Percentiles rank a stretch among this genome's conserved stretches.
Evolutionary conservation across 2,888 invertebrate genomes (phyloP).

Genomic region (Spisula subtruncata): DNA sequence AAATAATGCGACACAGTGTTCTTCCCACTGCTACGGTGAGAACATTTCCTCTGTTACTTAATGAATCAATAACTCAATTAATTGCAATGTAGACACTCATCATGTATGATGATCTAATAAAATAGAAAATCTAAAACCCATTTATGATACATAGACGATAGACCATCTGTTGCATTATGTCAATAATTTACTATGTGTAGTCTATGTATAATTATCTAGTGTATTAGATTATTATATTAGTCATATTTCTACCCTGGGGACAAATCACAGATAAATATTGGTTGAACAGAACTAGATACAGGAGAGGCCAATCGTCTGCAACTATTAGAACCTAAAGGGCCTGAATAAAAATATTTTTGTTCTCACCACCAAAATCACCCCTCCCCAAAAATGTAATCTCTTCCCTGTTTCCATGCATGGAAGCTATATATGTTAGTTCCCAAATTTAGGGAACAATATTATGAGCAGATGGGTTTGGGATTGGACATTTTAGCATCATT

Average conservation of each 20-base stretch:
- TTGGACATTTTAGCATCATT: too few species aligned
- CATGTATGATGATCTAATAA: not conserved
- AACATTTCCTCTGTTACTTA: not conserved
- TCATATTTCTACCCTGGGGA: conserved; percentile 8
- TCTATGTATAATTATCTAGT: not conserved
- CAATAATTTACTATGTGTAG: not conserved
- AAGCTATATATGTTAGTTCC: too few species aligned
- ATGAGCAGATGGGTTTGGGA: too few species aligned
- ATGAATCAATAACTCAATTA: not conserved
- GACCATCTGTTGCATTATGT: conserved; percentile 2
- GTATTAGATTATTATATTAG: not conserved
- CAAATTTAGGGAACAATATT: too few species aligned
- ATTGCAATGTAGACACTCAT: not conserved
- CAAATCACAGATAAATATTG: not conserved
- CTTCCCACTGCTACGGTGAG: not conserved
- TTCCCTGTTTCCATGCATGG: too few species aligned
- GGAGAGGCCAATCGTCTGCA: too few species aligned
- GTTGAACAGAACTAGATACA: not conserved
- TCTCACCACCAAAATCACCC: too few species aligned
- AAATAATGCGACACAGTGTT: not conserved
- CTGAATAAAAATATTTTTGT: too few species aligned
- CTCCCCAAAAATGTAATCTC: too few species aligned
- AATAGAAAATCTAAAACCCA: not conserved
- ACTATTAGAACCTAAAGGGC: too few species aligned
- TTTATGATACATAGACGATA: not conserved